Evolutionary conservation across 1,140 invertebrate genomes (phyloP).

Genomic region (Lithobius niger): DNA sequence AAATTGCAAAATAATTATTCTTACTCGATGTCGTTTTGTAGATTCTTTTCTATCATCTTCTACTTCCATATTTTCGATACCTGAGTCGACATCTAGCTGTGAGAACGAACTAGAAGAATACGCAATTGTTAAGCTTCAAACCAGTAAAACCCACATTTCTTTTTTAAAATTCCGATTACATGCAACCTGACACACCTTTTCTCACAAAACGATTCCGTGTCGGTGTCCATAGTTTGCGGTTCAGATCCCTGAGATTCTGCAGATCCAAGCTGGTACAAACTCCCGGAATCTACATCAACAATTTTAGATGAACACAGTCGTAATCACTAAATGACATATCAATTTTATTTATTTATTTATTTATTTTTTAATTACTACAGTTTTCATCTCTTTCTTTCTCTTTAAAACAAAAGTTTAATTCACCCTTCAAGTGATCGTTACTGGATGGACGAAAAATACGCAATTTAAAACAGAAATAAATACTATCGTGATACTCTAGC

Average conservation of each 20-base stretch:
- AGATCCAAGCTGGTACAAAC: background rate
- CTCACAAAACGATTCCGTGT: slow-evolving; percentile 37
- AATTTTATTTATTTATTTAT: too few relatives aligned
- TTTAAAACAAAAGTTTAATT: background rate
- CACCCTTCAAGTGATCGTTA: background rate
- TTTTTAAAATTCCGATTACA: slow-evolving; percentile 19
- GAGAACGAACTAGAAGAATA: slow-evolving; percentile 21
- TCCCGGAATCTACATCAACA: background rate
- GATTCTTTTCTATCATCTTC: slow-evolving; percentile 32
- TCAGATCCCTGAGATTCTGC: slow-evolving; percentile 15
- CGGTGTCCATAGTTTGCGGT: slow-evolving; percentile 21
- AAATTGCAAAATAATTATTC: too few relatives aligned
- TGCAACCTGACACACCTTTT: slow-evolving; percentile 31
- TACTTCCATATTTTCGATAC: slow-evolving; percentile 61
- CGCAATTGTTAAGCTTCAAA: slow-evolving; percentile 1
- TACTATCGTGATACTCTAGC: too few relatives aligned
- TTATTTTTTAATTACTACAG: background rate
- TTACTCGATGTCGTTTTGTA: slow-evolving; percentile 28
- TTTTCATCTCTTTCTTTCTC: background rate
- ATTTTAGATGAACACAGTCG: too few relatives aligned
- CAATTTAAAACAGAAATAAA: too few relatives aligned
- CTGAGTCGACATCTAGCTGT: slow-evolving; percentile 51
- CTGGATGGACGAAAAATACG: background rate
- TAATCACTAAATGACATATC: too few relatives aligned
- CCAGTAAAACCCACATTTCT: background rate